phyloP scores from a whole-genome alignment of 2,888 invertebrate genomes.

The Pterostichus niger region DNA sequence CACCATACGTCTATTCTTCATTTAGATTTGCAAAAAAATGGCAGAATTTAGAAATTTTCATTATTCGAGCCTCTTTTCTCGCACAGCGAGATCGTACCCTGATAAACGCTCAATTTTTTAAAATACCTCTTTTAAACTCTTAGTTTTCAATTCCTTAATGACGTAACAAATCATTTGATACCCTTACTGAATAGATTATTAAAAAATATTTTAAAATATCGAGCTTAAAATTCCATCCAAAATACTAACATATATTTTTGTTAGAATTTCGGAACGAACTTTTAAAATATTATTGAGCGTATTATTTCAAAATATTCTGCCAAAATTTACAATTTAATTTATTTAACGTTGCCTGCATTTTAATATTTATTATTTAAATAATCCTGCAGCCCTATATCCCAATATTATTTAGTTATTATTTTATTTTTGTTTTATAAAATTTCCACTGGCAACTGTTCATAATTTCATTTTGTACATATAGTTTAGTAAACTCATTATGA shows the following conservation, averaged over 20 bases:
- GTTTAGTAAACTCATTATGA: conserved; percentile 23
- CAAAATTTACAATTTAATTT: conserved; percentile 3
- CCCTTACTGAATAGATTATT: background rate
- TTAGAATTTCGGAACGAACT: background rate
- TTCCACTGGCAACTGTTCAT: conserved; percentile 54
- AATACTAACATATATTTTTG: conserved; percentile 1
- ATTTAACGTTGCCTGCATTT: background rate
- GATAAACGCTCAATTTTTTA: background rate
- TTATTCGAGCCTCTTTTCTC: background rate
- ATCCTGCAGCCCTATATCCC: conserved; percentile 5
- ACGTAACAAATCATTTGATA: too few relatives aligned
- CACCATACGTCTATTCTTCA: conserved; percentile 18
- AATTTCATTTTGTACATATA: conserved; percentile 57
- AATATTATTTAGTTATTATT: conserved; percentile 24
- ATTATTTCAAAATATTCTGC: conserved; percentile 3
- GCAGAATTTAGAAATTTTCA: conserved; percentile 10
- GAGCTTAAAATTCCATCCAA: background rate
- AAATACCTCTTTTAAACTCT: conserved; percentile 4
- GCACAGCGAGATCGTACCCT: conserved; percentile 28
- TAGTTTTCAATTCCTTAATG: background rate
- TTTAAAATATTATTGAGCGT: background rate
- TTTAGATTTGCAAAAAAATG: background rate
- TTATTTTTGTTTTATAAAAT: conserved; percentile 48
- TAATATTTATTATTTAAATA: background rate
- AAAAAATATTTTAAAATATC: conserved; percentile 18